A percentile compares a stretch with the other conserved stretches of the same genome.
Conservation (phyloP, 2,888 invertebrate genomes). For the Drepanosiphum platanoidis region DNA sequence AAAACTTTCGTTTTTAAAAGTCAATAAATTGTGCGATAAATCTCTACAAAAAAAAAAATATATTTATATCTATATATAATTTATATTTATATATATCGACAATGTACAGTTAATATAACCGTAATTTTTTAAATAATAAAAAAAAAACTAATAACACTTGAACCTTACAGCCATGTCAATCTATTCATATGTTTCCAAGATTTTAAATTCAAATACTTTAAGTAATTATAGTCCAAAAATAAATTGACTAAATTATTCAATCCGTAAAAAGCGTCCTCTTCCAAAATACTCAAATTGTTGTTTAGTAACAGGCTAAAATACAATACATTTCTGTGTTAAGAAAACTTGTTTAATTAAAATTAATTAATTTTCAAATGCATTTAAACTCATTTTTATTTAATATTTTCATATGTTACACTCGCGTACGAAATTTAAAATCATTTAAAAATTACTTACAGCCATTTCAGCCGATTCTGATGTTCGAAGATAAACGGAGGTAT, state of each 20-base stretch:
- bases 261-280: slow-evolving; percentile 68
- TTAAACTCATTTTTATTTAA: neutral
- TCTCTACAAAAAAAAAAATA: slow-evolving; percentile 65
- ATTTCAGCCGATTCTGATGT: slow-evolving; percentile 25
- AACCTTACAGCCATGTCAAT: slow-evolving; percentile 68
- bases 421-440: no score
- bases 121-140: neutral
- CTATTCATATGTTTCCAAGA: slow-evolving; percentile 68
- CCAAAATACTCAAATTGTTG: slow-evolving; percentile 47
- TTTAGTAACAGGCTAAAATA: slow-evolving; percentile 41
- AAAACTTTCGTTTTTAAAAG: slow-evolving; percentile 68
- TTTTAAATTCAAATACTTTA: slow-evolving; percentile 68
- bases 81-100: no score
- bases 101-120: slow-evolving; percentile 1
- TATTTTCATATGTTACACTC: neutral
- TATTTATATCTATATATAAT: no score
- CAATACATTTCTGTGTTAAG: neutral
- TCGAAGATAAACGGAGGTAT: slow-evolving; percentile 36
- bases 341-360: no score
- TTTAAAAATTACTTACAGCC: slow-evolving; percentile 30
- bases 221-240: slow-evolving; percentile 69
- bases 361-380: neutral
- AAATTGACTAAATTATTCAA: slow-evolving; percentile 69
- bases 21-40: slow-evolving; percentile 70
- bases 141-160: no score